These are phyloP conservation scores for Heliconius ismenius DNA, from an alignment of 2,888 invertebrate genomes.

Conservation along the genomic window DNA sequence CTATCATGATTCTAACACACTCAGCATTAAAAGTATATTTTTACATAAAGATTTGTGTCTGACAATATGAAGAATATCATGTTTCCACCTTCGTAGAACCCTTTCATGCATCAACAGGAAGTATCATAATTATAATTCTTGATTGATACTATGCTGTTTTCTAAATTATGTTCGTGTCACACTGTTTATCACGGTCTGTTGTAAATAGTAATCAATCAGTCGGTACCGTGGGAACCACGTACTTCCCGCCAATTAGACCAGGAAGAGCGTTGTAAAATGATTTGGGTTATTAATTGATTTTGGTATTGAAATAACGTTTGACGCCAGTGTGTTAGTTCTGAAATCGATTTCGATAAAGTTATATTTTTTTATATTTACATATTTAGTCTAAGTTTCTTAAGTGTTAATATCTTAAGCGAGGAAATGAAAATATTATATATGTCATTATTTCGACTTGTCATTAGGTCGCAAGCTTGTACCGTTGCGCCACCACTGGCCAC, in stretches of 20 bases:
- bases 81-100: not conserved
- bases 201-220: slow-evolving; percentile 20
- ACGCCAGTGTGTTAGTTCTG: not conserved
- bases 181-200: slow-evolving; percentile 4
- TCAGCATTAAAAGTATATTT: not conserved
- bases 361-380: not conserved
- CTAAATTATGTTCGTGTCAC: slow-evolving; percentile 16
- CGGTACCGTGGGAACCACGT: slow-evolving; percentile 21
- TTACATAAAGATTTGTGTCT: not conserved
- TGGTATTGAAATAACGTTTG: not conserved
- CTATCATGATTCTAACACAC: too few relatives aligned
- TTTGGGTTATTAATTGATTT: not conserved
- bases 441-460: too few relatives aligned
- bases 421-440: too few relatives aligned
- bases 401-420: too few relatives aligned
- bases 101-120: slow-evolving; percentile 11
- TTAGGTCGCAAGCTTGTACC: too few relatives aligned
- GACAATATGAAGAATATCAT: not conserved
- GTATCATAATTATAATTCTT: slow-evolving; percentile 1
- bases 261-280: not conserved
- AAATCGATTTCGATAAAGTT: not conserved
- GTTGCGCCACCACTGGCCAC: too few relatives aligned
- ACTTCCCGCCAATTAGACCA: not conserved
- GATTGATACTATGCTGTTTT: slow-evolving; percentile 17
- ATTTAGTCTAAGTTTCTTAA: not conserved